Conservation (phyloP, 2,888 invertebrate genomes). For the Atethmia centrago region DNA sequence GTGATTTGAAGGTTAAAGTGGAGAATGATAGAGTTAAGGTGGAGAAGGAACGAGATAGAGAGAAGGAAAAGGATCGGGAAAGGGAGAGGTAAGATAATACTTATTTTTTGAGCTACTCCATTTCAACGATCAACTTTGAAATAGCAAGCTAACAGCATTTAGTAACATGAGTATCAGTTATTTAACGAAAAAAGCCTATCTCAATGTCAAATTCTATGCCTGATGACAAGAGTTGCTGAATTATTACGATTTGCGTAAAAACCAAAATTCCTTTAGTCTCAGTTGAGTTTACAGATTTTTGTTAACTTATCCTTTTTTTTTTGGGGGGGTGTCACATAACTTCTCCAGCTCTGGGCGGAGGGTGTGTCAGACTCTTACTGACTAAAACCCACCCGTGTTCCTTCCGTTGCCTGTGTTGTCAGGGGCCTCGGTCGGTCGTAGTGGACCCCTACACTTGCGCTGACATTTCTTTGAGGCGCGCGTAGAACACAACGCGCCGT, state of each 20-base stretch:
- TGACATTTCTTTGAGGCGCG: too few relatives aligned
- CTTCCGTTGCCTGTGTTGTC: too few relatives aligned
- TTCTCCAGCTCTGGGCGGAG: too few relatives aligned
- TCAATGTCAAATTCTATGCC: neutral
- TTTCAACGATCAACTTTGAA: neutral
- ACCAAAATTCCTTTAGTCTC: neutral
- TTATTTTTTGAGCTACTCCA: neutral
- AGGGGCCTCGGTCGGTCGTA: too few relatives aligned
- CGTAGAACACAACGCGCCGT: too few relatives aligned
- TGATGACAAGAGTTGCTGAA: neutral
- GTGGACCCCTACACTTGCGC: too few relatives aligned
- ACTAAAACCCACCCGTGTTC: too few relatives aligned
- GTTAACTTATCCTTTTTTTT: too few relatives aligned
- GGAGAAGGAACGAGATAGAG: slow-evolving; percentile 76
- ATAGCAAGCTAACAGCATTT: neutral
- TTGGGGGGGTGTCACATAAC: too few relatives aligned
- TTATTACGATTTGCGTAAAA: neutral
- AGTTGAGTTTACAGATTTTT: neutral
- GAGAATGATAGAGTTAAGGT: slow-evolving; percentile 77
- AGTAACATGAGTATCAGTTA: neutral
- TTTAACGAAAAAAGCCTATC: neutral
- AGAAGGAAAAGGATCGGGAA: slow-evolving; percentile 71
- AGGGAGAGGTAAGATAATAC: slow-evolving; percentile 60
- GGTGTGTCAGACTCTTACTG: too few relatives aligned
- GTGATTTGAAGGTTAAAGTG: slow-evolving; percentile 76